A percentile compares a stretch with the other conserved stretches of the same genome.
Evolutionary conservation across 2,113 vertebrate species (phyloP).

Genomic region (Ctenomys sociabilis): DNA sequence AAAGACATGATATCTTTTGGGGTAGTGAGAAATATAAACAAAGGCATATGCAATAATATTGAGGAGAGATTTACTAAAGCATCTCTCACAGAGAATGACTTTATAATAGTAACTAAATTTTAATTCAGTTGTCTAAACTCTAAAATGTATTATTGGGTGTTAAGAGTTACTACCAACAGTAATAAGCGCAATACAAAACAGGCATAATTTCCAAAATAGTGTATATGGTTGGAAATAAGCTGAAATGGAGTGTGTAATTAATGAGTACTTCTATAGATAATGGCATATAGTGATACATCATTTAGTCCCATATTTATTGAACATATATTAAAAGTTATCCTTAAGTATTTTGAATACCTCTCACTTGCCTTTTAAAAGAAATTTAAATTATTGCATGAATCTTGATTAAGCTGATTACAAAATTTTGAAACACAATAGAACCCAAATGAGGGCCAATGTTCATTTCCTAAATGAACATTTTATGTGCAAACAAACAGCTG

Average conservation of each 20-base stretch:
- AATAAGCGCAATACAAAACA: neutral
- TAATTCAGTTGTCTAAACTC: slow-evolving; percentile 42
- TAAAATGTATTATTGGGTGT: neutral
- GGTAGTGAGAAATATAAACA: neutral
- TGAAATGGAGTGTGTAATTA: slow-evolving; percentile 19
- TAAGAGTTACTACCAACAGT: neutral
- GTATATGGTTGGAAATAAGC: neutral
- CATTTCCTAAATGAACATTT: slow-evolving; percentile 79
- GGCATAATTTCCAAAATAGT: neutral
- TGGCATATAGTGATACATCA: neutral
- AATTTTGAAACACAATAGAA: slow-evolving; percentile 73
- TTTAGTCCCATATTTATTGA: slow-evolving; percentile 37
- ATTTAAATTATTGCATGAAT: slow-evolving; percentile 62
- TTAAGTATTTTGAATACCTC: slow-evolving; percentile 45
- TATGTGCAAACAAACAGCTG: slow-evolving; percentile 81
- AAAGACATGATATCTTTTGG: slow-evolving; percentile 9
- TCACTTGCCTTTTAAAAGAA: slow-evolving; percentile 28
- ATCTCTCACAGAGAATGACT: neutral
- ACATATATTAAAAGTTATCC: neutral
- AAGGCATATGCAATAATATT: slow-evolving; percentile 8
- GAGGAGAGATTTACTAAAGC: slow-evolving; percentile 33
- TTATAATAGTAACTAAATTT: slow-evolving; percentile 38
- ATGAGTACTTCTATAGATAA: neutral
- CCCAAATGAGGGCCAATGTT: slow-evolving; percentile 63
- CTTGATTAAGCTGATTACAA: slow-evolving; percentile 73